A percentile compares a stretch with the other conserved stretches of the same genome.
Conservation (phyloP, 2,888 invertebrate species). For the Pterostichus niger region DNA sequence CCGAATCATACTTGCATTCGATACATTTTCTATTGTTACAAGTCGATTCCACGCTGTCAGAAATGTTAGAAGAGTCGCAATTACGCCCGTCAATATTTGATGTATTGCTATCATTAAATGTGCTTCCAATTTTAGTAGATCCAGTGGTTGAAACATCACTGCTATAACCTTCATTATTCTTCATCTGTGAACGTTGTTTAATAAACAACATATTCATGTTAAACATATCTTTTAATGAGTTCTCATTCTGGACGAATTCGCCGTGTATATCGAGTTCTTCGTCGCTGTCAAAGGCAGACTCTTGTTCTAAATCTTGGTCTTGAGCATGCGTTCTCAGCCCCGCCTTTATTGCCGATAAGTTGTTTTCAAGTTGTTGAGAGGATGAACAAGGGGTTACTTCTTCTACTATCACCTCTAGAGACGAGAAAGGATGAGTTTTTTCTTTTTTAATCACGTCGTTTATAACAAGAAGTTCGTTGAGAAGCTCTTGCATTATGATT, state of each 20-base stretch:
- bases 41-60: conserved; percentile 16
- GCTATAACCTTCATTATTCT: conserved; percentile 1
- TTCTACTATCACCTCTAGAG: conserved; percentile 57
- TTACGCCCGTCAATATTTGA: conserved; percentile 55
- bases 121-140: neutral
- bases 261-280: neutral
- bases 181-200: neutral
- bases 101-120: conserved; percentile 58
- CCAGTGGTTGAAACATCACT: conserved; percentile 13
- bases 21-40: too few species aligned
- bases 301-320: neutral
- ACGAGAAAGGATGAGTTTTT: conserved; percentile 13
- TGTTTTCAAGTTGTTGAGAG: conserved; percentile 47
- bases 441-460: conserved; percentile 7
- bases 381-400: conserved; percentile 56
- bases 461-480: conserved; percentile 29
- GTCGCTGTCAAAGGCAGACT: conserved; percentile 7
- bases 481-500: conserved; percentile 34
- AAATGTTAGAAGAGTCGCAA: neutral
- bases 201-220: conserved; percentile 21
- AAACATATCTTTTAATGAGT: conserved; percentile 5
- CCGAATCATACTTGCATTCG: neutral
- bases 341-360: conserved; percentile 40
- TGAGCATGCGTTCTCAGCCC: neutral
- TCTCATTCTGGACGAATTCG: neutral